A percentile compares a stretch with the other conserved stretches of the same genome.
Evolutionary conservation across 1,140 invertebrate species (phyloP).

Genomic region (Pseudomyrmex concolor): DNA sequence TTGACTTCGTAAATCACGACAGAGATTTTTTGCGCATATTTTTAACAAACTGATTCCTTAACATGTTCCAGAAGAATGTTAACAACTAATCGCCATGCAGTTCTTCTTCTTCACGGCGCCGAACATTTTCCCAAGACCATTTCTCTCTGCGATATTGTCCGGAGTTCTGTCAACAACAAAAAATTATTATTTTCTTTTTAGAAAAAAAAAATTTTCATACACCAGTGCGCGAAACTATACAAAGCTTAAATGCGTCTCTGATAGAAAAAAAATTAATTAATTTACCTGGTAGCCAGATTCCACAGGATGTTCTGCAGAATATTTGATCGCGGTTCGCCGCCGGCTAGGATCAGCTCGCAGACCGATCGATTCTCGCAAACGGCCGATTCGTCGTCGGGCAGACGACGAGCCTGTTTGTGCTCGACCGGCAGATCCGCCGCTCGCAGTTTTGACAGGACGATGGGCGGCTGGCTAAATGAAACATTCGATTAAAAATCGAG

Average conservation of each 20-base stretch:
- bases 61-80: background rate
- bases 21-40: too few relatives aligned
- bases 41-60: background rate
- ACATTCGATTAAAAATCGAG: conserved; percentile 9
- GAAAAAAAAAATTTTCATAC: too few relatives aligned
- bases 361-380: conserved; percentile 79
- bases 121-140: conserved; percentile 78
- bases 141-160: conserved; percentile 70
- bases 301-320: conserved; percentile 77
- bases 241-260: background rate
- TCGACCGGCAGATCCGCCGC: conserved; percentile 77
- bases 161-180: conserved; percentile 72
- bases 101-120: conserved; percentile 78
- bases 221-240: too few relatives aligned
- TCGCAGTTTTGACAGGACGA: conserved; percentile 78
- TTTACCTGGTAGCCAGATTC: conserved; percentile 78
- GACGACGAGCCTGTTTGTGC: conserved; percentile 71
- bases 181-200: background rate
- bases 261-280: conserved; percentile 22
- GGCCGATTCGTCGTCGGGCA: conserved; percentile 8
- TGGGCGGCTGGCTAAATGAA: conserved; percentile 74
- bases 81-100: conserved; percentile 73
- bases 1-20: too few relatives aligned
- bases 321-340: conserved; percentile 70
- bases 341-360: conserved; percentile 78